Evolutionary conservation across 2,113 vertebrate genomes (phyloP), one percentile per base, ranked within the genome.

Genomic region (Cardinalis cardinalis): DNA sequence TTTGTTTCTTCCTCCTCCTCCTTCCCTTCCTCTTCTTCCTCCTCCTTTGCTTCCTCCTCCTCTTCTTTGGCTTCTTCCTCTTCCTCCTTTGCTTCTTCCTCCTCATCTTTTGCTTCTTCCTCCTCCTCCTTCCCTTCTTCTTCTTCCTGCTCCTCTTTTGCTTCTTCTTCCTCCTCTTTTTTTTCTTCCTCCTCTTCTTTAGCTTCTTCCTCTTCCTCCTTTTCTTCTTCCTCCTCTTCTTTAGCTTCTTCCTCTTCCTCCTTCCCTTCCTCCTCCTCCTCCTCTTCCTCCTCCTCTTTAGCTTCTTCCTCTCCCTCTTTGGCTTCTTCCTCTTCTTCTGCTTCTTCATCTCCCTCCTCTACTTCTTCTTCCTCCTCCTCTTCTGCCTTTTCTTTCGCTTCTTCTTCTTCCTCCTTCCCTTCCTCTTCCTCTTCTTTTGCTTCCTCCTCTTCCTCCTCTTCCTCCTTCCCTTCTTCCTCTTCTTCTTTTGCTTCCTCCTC

Each of bases 351-450:
- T 13, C 38, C 68, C 12, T 46, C n/a, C 5, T 68, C 46, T 46
- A 11, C 20, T 23, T 6, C 36, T 3, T 52, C 74, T 46, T 87
- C 66, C 15, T 70, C 68, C 10, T 71, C 9, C 36, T 9, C 51
- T 14, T 55, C 44, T n/a, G n/a, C n/a, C n/a, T n/a, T n/a, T n/a
- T n/a, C n/a, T n/a, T n/a, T n/a, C n/a, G n/a, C n/a, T n/a, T n/a
- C n/a, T n/a, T n/a, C n/a, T n/a, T n/a, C n/a, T 0, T 25, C 55
- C 8, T 53, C 38, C 4, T 59, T 24, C 20, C 34, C 40, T 0
- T 11, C 24, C 4, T 52, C 48, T 8, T 77, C 34, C 8, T 58
- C 6, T 0, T 41, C 14, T 2, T 32, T 60, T 6, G 46, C 25
- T 3, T 29, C 72, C 11, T 13, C 32, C 2, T 44, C 77, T 1